Percentiles rank a stretch among this genome's conserved stretches.
Evolutionary conservation across 2,797 vertebrate species (phyloP).

Genomic region (Melanotaenia nigrans): DNA sequence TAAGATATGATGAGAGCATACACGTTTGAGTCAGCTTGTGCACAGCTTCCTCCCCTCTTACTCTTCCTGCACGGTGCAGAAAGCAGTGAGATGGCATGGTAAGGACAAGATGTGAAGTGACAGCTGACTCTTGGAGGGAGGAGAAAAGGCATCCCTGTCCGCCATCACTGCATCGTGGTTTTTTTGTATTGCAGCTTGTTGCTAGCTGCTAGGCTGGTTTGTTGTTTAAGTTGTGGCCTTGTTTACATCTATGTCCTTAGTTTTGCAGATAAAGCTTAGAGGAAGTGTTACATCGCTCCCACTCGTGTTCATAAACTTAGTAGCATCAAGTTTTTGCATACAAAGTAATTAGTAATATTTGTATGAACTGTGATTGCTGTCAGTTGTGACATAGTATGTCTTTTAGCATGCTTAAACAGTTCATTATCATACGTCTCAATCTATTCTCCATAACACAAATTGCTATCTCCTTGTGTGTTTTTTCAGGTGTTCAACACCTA

Average conservation of each 20-base stretch:
- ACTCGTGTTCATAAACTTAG: neutral
- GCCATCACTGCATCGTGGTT: conserved; percentile 11
- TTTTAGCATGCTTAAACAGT: neutral
- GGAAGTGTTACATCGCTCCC: conserved; percentile 1
- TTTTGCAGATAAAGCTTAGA: conserved; percentile 8
- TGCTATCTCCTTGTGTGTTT: neutral
- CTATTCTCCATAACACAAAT: neutral
- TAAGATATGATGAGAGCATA: conserved; percentile 27
- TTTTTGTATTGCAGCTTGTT: conserved; percentile 13
- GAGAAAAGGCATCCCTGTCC: conserved; percentile 26
- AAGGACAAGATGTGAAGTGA: conserved; percentile 64
- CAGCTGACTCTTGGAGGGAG: conserved; percentile 54
- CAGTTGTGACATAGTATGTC: neutral
- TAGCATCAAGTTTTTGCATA: neutral
- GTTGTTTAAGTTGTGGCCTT: conserved; percentile 19
- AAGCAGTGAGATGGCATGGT: conserved; percentile 29
- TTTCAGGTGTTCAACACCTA: conserved; percentile 96
- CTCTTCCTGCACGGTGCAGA: conserved; percentile 31
- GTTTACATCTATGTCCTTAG: conserved; percentile 5
- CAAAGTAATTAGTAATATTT: conserved; percentile 2
- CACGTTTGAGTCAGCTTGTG: conserved; percentile 21
- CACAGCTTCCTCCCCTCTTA: conserved; percentile 23
- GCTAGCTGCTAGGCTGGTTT: conserved; percentile 16
- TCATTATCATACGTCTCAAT: neutral
- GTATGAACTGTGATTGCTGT: neutral